Base-by-base conservation (phyloP, 2,797 vertebrate genomes). In the Parotocinclus haroldoi region DNA sequence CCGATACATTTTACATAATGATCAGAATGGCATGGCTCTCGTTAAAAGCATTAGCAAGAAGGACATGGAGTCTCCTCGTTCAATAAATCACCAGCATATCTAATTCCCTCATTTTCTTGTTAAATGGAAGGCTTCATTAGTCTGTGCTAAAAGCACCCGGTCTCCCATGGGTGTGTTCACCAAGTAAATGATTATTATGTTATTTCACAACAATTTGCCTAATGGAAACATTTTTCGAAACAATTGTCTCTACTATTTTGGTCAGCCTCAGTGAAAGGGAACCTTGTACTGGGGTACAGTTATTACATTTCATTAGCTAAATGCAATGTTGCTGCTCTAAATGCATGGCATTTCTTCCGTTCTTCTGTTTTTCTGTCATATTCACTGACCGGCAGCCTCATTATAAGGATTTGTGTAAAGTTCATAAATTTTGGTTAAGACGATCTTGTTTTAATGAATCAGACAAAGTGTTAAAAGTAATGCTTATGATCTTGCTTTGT, bases 111-210 rank as follows among this genome's bases (percentile, higher is more conserved):
- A 60, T 18, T 63, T 68, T 37, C 69, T 73, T 60, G 45, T 69
- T 73, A 69, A 71, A 63, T 54, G 37, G 54, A 58, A 68, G 12
- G 70, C 69, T 68, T 78, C 68, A 75, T 73, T 76, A 78, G 61
- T 19, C 38, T 60, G 52, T 61, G 18, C 44, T 44, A 63, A 72
- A 68, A 71, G 54, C 16, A 54, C 10, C 62, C 19, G 49, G 57
- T 66, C 51, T 76, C 71, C 40, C 53, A 55, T 57, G 59, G 52
- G 51, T 69, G 52, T 54, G 49, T 44, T 59, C 19, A 51, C 50
- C 27, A 68, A 53, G 66, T 50, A 62, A 71, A 77, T 70, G 59
- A 58, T 70, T 46, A 76, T 70, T 72, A 53, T 68, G 68, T 68
- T 77, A 60, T 77, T 76, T 69, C 69, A 61, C 12, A 51, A 54